A percentile compares a stretch with the other conserved stretches of the same genome.
These are phyloP conservation scores for Zygogramma bicolorata DNA, from an alignment of 2,888 invertebrate species.

Conservation along the genomic window DNA sequence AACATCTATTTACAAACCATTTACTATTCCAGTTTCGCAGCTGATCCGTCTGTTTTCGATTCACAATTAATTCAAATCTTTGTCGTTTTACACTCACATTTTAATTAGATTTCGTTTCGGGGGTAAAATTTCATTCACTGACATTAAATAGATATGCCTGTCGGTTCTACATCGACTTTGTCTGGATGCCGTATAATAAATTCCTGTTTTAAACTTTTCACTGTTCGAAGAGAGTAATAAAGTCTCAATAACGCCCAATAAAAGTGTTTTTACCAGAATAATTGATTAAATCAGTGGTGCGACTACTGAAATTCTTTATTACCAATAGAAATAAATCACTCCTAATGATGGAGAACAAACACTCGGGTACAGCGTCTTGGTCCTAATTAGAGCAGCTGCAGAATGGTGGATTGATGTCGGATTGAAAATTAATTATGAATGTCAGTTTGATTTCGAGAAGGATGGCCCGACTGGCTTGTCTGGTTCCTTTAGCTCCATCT, in stretches of 20 bases:
- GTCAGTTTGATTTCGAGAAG: not conserved
- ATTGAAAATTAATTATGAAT: not conserved
- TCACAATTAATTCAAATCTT: not conserved
- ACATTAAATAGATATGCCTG: constrained; percentile 23
- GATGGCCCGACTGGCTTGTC: not conserved
- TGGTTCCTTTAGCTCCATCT: not conserved
- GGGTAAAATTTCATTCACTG: constrained; percentile 25
- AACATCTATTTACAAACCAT: too few relatives aligned
- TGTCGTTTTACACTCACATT: not conserved
- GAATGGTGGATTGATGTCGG: not conserved
- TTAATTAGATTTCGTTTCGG: not conserved
- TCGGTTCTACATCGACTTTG: constrained; percentile 23
- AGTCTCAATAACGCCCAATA: constrained; percentile 14
- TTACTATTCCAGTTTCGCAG: too few relatives aligned
- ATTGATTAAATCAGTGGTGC: constrained; percentile 13
- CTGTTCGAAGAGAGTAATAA: constrained; percentile 14
- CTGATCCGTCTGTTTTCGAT: too few relatives aligned
- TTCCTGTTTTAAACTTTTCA: constrained; percentile 10
- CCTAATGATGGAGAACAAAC: constrained; percentile 8
- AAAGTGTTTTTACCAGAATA: constrained; percentile 20
- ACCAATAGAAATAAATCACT: constrained; percentile 10
- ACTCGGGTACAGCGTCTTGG: not conserved
- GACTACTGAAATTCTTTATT: constrained; percentile 7
- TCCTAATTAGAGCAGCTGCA: not conserved
- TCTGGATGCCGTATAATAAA: constrained; percentile 14